Conservation (phyloP, 1,140 invertebrate species). For the Drosophila teissieri region DNA sequence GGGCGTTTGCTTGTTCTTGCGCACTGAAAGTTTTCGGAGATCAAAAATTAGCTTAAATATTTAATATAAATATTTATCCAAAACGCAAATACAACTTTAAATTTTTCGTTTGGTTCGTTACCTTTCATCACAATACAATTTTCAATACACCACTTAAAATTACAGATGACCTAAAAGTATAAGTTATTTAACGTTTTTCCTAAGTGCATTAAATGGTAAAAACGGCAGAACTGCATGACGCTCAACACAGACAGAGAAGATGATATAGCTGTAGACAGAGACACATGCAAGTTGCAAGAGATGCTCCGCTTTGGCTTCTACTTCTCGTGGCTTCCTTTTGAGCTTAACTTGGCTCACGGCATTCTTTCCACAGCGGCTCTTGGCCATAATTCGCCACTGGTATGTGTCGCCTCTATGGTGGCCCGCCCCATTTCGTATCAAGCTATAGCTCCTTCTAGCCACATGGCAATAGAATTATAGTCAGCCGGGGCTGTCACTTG, state of each 20-base stretch:
- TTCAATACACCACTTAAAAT: too few relatives aligned
- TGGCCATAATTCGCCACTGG: constrained; percentile 44
- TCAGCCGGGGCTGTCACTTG: constrained; percentile 48
- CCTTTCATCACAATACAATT: too few relatives aligned
- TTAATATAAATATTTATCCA: background rate
- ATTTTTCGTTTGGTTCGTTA: background rate
- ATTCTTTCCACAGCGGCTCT: constrained; percentile 28
- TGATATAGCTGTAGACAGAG: background rate
- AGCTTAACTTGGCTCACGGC: constrained; percentile 60
- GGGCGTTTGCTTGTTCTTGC: constrained; percentile 7
- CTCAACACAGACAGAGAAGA: constrained; percentile 1
- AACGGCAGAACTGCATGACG: constrained; percentile 9
- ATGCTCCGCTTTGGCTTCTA: constrained; percentile 40
- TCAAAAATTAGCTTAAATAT: too few relatives aligned
- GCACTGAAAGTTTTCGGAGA: background rate
- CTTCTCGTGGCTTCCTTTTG: constrained; percentile 55
- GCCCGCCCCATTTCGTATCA: constrained; percentile 7
- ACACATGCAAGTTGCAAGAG: constrained; percentile 26
- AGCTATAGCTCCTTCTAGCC: constrained; percentile 7
- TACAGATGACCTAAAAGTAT: too few relatives aligned
- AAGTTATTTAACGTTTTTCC: background rate
- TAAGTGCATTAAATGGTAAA: constrained; percentile 58
- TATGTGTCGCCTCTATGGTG: constrained; percentile 52
- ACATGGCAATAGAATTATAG: constrained; percentile 68
- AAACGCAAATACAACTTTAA: background rate